A percentile compares a stretch with the other conserved stretches of the same genome.
phyloP scores from a whole-genome alignment of 2,797 vertebrate species.

The Tapirus indicus region DNA sequence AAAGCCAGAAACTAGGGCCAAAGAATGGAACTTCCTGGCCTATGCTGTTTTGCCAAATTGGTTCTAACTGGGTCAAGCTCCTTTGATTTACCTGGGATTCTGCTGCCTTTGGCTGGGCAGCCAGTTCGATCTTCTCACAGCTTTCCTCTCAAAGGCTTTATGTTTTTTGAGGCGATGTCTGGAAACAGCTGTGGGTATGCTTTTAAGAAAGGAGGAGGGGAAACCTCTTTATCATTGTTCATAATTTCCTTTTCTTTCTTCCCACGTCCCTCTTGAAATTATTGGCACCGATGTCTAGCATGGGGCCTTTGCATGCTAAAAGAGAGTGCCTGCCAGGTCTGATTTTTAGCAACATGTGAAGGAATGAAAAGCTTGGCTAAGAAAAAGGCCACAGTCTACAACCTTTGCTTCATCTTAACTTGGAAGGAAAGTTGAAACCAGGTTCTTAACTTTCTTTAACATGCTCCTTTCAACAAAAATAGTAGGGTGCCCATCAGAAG shows the following conservation, averaged over 20 bases:
- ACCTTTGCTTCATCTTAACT: constrained; percentile 71
- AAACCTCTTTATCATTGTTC: not conserved
- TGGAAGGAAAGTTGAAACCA: constrained; percentile 69
- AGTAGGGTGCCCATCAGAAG: not conserved
- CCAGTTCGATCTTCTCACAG: not conserved
- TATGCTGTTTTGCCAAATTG: not conserved
- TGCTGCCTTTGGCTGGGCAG: not conserved
- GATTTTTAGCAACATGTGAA: constrained; percentile 76
- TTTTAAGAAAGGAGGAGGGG: not conserved
- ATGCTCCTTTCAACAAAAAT: constrained; percentile 69
- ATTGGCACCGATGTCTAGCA: constrained; percentile 66
- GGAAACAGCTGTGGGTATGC: not conserved
- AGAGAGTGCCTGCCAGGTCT: constrained; percentile 78
- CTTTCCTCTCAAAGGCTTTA: not conserved
- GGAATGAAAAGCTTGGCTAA: constrained; percentile 79
- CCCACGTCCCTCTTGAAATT: constrained; percentile 69
- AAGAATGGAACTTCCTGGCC: not conserved
- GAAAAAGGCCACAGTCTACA: constrained; percentile 66
- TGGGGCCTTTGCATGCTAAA: constrained; percentile 69
- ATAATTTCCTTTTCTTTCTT: constrained; percentile 60
- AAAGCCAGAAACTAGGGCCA: not conserved
- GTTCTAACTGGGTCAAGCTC: not conserved
- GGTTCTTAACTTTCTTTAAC: constrained; percentile 67
- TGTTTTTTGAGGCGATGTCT: constrained; percentile 14
- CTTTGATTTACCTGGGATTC: constrained; percentile 26